These are phyloP conservation scores for Mixornis gularis DNA, from an alignment of 2,113 vertebrate species.

Conservation along the genomic window DNA sequence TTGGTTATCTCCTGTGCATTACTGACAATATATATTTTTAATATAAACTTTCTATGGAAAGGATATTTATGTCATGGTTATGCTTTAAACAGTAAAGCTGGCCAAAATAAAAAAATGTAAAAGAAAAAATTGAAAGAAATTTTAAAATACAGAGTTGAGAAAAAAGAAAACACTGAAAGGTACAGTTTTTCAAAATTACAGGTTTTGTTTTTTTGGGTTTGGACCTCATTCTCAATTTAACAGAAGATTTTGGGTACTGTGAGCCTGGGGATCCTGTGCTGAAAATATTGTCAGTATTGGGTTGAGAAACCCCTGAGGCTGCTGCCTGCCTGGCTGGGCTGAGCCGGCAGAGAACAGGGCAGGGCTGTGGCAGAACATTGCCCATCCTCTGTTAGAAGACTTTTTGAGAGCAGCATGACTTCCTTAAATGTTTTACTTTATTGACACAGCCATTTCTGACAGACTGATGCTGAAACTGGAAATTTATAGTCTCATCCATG, in stretches of 20 bases:
- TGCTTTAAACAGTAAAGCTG: background rate
- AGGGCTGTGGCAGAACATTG: background rate
- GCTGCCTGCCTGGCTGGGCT: fast-evolving
- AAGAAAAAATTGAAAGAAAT: background rate
- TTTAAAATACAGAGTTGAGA: background rate
- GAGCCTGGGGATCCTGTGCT: background rate
- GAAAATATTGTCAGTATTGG: background rate
- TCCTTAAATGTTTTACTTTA: background rate
- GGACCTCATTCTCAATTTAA: background rate
- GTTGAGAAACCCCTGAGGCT: background rate
- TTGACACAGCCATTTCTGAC: background rate
- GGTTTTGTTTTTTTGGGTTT: background rate
- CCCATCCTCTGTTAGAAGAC: background rate
- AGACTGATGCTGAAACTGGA: background rate
- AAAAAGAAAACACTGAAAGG: too few relatives aligned
- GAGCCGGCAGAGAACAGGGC: background rate
- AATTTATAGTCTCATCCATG: background rate
- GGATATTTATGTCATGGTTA: background rate
- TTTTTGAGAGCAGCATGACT: background rate
- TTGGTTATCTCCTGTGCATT: background rate
- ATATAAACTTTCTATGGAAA: background rate
- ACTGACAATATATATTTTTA: background rate
- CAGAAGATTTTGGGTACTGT: background rate
- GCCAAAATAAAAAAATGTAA: background rate
- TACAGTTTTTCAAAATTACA: background rate